These are phyloP conservation scores for Crenuchus spilurus DNA, from an alignment of 2,797 vertebrate species.

Conservation along the genomic window DNA sequence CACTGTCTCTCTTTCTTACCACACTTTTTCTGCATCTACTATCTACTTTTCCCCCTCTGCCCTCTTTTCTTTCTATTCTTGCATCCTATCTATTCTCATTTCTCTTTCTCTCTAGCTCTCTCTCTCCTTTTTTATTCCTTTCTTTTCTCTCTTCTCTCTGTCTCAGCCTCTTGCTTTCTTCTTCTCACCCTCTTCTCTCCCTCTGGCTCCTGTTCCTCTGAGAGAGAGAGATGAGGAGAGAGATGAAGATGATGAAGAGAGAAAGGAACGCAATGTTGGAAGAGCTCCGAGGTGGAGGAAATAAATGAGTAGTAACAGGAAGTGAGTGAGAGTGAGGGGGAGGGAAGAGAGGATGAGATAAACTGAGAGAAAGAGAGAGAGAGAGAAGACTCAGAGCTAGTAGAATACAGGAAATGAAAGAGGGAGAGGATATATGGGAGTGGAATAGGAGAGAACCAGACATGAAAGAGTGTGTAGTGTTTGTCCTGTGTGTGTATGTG, in stretches of 20 bases:
- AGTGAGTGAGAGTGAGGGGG: constrained; percentile 50
- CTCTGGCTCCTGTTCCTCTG: constrained; percentile 42
- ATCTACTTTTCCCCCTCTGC: too few relatives aligned
- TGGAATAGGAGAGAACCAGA: constrained; percentile 27
- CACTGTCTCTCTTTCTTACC: constrained; percentile 19
- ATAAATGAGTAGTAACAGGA: constrained; percentile 50
- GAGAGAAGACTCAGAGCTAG: constrained; percentile 37
- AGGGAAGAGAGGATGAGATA: constrained; percentile 48
- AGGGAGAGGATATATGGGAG: constrained; percentile 37
- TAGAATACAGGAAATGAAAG: constrained; percentile 34
- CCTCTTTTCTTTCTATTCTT: too few relatives aligned
- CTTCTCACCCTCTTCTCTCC: too few relatives aligned
- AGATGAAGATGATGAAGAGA: constrained; percentile 53
- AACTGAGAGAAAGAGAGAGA: constrained; percentile 27
- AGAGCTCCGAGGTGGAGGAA: constrained; percentile 38
- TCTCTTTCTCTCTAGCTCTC: neutral
- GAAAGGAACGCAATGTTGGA: constrained; percentile 32
- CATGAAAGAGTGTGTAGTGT: constrained; percentile 63
- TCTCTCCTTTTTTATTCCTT: constrained; percentile 8
- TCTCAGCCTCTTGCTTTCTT: too few relatives aligned
- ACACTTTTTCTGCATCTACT: too few relatives aligned
- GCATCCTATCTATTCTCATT: too few relatives aligned
- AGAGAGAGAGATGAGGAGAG: constrained; percentile 37
- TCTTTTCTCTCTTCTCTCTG: constrained; percentile 16
- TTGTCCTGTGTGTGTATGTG: constrained; percentile 71